A percentile compares a stretch with the other conserved stretches of the same genome.
Conservation (phyloP, 1,140 invertebrate genomes). For the Temnothorax nylanderi region DNA sequence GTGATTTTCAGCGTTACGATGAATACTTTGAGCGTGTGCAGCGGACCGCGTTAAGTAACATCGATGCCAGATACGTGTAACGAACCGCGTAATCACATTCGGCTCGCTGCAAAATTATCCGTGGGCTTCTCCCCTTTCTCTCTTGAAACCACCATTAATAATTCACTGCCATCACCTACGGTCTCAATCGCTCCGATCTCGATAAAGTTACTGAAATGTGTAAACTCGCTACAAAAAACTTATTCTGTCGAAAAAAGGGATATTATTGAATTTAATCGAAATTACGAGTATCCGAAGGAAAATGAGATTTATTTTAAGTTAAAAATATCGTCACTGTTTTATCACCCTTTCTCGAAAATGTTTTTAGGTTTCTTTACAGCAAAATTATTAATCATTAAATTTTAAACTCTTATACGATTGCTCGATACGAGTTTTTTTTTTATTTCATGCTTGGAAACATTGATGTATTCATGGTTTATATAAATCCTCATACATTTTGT, state of each 20-base stretch:
- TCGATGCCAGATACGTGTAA: conserved; percentile 46
- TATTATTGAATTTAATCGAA: neutral
- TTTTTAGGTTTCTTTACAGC: neutral
- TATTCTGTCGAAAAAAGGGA: neutral
- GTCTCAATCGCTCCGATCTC: neutral
- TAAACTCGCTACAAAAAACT: neutral
- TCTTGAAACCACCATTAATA: conserved; percentile 16
- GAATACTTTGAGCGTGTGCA: conserved; percentile 33
- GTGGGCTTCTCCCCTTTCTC: too few relatives aligned
- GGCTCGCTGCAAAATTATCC: conserved; percentile 31
- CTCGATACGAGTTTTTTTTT: neutral
- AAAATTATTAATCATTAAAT: neutral
- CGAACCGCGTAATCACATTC: conserved; percentile 45
- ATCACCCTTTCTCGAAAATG: neutral
- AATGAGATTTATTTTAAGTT: neutral
- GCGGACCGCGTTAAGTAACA: conserved; percentile 39
- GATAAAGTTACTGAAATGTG: neutral
- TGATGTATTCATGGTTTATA: neutral
- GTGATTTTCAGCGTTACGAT: conserved; percentile 23
- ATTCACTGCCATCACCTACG: neutral
- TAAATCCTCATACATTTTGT: neutral
- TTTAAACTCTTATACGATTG: neutral
- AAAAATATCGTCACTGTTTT: neutral
- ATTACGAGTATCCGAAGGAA: neutral
- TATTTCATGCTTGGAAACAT: neutral